Conservation (phyloP, 2,113 vertebrate genomes). For the Anoura caudifer region DNA sequence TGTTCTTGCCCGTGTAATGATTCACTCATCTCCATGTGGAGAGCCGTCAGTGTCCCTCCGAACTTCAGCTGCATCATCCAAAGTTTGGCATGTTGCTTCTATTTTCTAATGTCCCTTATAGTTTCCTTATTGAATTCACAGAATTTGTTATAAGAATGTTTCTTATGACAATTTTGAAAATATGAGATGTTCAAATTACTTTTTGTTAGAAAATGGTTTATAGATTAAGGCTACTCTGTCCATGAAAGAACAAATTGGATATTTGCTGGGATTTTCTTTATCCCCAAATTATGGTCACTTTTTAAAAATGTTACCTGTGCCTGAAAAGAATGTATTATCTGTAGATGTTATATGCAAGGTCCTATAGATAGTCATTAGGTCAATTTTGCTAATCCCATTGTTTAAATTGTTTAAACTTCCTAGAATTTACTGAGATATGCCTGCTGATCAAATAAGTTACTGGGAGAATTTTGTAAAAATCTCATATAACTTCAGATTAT, state of each 20-base stretch:
- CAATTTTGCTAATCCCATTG: neutral
- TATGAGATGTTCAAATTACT: neutral
- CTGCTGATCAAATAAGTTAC: neutral
- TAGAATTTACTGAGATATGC: neutral
- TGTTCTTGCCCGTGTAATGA: neutral
- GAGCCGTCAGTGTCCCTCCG: neutral
- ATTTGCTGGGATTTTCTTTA: neutral
- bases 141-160: neutral
- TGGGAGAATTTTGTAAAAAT: neutral
- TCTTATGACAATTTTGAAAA: neutral
- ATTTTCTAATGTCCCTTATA: neutral
- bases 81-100: neutral
- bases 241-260: neutral
- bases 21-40: conserved; percentile 15
- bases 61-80: neutral
- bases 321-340: neutral
- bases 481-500: neutral
- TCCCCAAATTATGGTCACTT: neutral
- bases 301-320: neutral
- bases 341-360: neutral
- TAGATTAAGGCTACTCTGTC: neutral
- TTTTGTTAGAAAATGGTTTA: neutral
- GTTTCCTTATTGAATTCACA: neutral
- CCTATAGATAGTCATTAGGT: neutral
- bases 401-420: neutral